Percentiles rank a stretch among this genome's conserved stretches.
Evolutionary conservation across 2,888 invertebrate genomes (phyloP).

Genomic region (Oasisia sp.): DNA sequence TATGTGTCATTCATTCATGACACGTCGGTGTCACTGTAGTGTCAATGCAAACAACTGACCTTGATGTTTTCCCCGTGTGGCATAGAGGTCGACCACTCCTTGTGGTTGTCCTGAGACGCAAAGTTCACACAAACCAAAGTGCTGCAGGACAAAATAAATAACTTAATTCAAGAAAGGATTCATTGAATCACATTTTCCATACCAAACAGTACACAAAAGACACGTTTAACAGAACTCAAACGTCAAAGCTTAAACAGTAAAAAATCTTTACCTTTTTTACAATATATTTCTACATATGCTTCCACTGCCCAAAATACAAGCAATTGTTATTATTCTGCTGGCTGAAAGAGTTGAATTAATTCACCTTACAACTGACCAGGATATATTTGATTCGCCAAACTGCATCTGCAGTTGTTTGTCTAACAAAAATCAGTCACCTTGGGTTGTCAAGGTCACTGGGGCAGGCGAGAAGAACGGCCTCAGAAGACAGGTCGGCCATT

Average conservation of each 20-base stretch:
- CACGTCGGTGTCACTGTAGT: not conserved
- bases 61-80: constrained; percentile 82
- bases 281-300: no score
- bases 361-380: no score
- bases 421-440: not conserved
- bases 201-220: no score
- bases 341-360: no score
- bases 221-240: not conserved
- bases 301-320: no score
- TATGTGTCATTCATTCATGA: no score
- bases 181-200: no score
- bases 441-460: constrained; percentile 53
- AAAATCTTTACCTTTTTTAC: no score
- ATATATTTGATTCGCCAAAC: no score
- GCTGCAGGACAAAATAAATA: constrained; percentile 66
- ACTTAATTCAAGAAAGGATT: constrained; percentile 25
- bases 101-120: constrained; percentile 74
- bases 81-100: constrained; percentile 86
- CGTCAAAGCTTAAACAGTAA: not conserved
- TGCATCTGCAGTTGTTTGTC: not conserved
- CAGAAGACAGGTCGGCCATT: constrained; percentile 85
- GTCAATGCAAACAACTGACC: constrained; percentile 66
- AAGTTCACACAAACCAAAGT: constrained; percentile 81
- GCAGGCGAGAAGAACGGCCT: constrained; percentile 82
- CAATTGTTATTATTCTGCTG: no score